Evolutionary conservation across 2,113 vertebrate species (phyloP), one percentile per base, ranked within the genome.

Genomic region (Leptocoma aspasia): DNA sequence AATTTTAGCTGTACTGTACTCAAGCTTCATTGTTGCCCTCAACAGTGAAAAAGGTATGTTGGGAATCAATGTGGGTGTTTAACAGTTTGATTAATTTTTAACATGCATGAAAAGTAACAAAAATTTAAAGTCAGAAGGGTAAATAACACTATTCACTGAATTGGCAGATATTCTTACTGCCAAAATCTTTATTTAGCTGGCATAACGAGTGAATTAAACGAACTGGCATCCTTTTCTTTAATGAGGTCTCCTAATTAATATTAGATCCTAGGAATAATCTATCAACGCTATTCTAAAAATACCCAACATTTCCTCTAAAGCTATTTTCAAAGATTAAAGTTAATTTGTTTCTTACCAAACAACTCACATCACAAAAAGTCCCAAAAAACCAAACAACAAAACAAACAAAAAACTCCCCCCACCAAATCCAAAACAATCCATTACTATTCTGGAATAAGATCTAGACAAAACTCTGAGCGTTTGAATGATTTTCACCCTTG

Each of bases 21-120:
- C 37, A 35, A 53, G 45, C 27, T 87, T 82, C 61, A 37, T 11
- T 65, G 15, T 8, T 76, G 77, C 24, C 30, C 44, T 82, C 68
- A 52, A 26, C 28, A 53, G 21, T 57, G 45, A 27, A 57, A 64
- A 75, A 82, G 13, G 13, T 28, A 76, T 31, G 15, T 60, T n/a
- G 44, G 54, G 39, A 80, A 93, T 86, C 52, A 60, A 31, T 0
- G 3, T 1, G 3, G 54, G 13, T 50, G 26, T 41, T 80, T 70
- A 79, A 82, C 27, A 63, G 59, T 33, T 57, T 47, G 68, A 82
- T 66, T 95, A 70, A 86, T 85, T 90, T 96, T 90, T 94, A 93
- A 82, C 71, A 22, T 8, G 28, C 14, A 71, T 37, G 42, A 69
- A 95, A 94, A 47, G 6, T 31, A 75, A 53, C 8, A 77, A 59